Percentiles rank a stretch among this genome's conserved stretches.
These are phyloP conservation scores for Esox niger DNA, from an alignment of 2,113 vertebrate genomes.

Conservation along the genomic window DNA sequence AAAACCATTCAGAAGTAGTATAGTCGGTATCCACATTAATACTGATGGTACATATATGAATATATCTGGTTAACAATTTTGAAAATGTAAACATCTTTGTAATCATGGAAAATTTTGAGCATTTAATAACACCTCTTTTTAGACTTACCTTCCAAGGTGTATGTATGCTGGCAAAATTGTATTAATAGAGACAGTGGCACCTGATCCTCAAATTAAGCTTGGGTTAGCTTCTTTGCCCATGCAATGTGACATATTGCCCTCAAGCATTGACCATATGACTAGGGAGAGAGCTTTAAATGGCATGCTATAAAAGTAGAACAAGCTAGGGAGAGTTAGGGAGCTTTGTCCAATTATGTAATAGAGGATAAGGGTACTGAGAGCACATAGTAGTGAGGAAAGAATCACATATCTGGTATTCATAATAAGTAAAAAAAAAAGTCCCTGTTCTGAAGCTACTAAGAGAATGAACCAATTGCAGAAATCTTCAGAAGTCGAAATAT, in stretches of 20 bases:
- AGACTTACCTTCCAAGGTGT: no score
- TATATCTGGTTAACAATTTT: no score
- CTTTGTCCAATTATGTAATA: slow-evolving; percentile 69
- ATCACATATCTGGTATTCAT: slow-evolving; percentile 11
- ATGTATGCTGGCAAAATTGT: slow-evolving; percentile 67
- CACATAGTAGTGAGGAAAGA: slow-evolving; percentile 23
- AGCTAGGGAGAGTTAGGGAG: slow-evolving; percentile 60
- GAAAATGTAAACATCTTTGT: no score
- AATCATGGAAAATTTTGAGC: no score
- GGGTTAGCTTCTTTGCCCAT: slow-evolving; percentile 76
- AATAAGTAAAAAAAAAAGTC: no score
- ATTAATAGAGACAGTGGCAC: slow-evolving; percentile 62
- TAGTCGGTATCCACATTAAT: no score
- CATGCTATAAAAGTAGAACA: slow-evolving; percentile 70
- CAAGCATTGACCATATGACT: slow-evolving; percentile 79
- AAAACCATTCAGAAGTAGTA: no score
- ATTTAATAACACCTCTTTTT: no score
- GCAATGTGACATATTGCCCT: slow-evolving; percentile 77
- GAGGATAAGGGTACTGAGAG: slow-evolving; percentile 24
- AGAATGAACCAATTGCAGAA: slow-evolving; percentile 36
- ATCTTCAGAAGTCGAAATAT: slow-evolving; percentile 35
- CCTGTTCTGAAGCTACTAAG: slow-evolving; percentile 49
- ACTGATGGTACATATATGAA: no score
- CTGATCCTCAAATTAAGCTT: slow-evolving; percentile 74
- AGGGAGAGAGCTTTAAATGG: slow-evolving; percentile 64